Conservation (phyloP, 2,888 invertebrate species). For the Watsonalla binaria region DNA sequence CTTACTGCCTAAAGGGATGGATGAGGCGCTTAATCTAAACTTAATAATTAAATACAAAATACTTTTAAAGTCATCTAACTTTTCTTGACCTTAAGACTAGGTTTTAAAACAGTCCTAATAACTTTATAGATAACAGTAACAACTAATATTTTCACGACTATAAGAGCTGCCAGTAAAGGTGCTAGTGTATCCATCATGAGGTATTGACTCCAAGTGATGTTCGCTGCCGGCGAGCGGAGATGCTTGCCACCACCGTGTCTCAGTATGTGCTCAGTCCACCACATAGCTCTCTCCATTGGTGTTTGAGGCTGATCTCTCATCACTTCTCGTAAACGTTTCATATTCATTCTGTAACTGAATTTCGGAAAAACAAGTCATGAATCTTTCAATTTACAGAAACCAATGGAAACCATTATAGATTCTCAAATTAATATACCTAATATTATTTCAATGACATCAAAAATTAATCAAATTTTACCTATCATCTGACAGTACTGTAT, state of each 20-base stretch:
- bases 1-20: no score
- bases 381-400: neutral
- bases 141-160: neutral
- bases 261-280: constrained; percentile 28
- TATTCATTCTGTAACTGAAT: constrained; percentile 16
- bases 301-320: constrained; percentile 19
- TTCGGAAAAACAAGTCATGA: constrained; percentile 3
- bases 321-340: constrained; percentile 9
- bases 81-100: neutral
- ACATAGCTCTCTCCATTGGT: constrained; percentile 20
- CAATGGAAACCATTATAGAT: no score
- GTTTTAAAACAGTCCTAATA: neutral
- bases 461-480: constrained; percentile 8
- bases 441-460: no score
- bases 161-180: neutral
- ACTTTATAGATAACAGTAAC: neutral
- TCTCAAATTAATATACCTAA: no score
- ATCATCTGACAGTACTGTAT: constrained; percentile 6
- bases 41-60: no score
- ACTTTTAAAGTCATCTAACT: no score
- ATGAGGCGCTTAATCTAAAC: no score
- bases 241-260: constrained; percentile 26
- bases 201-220: constrained; percentile 21
- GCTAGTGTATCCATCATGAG: constrained; percentile 1
- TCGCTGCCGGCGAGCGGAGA: constrained; percentile 21